Conservation (phyloP, 2,888 invertebrate species). For the Cephus pygmeus region DNA sequence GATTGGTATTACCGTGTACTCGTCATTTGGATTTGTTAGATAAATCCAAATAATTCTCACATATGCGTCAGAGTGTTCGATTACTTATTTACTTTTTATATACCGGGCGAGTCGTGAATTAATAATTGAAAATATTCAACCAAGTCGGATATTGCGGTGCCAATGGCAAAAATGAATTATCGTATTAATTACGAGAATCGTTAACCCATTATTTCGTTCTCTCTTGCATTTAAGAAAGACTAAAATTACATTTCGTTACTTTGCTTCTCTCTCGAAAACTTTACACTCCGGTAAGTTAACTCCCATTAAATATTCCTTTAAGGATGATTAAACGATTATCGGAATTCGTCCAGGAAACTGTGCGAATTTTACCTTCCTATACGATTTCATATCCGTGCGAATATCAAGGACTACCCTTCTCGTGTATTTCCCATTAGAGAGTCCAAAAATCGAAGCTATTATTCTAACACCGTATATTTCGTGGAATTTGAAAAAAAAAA, state of each 20-base stretch:
- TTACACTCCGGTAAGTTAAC: not conserved
- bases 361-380: not conserved
- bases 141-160: no score
- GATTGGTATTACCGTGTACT: not conserved
- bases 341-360: not conserved
- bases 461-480: slow-evolving; percentile 1
- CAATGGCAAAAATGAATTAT: no score
- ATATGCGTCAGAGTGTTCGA: not conserved
- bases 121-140: no score
- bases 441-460: not conserved
- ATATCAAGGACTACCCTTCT: not conserved
- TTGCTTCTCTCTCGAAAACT: not conserved
- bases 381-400: not conserved
- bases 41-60: not conserved
- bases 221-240: not conserved
- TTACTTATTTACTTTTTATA: not conserved
- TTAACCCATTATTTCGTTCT: not conserved
- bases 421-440: not conserved
- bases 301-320: not conserved
- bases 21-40: not conserved
- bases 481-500: slow-evolving; percentile 31
- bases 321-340: not conserved
- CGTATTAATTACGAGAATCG: no score
- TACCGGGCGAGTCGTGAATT: not conserved
- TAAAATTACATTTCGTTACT: not conserved